Conservation (phyloP, 2,888 invertebrate species). For the Entomobrya proxima region DNA sequence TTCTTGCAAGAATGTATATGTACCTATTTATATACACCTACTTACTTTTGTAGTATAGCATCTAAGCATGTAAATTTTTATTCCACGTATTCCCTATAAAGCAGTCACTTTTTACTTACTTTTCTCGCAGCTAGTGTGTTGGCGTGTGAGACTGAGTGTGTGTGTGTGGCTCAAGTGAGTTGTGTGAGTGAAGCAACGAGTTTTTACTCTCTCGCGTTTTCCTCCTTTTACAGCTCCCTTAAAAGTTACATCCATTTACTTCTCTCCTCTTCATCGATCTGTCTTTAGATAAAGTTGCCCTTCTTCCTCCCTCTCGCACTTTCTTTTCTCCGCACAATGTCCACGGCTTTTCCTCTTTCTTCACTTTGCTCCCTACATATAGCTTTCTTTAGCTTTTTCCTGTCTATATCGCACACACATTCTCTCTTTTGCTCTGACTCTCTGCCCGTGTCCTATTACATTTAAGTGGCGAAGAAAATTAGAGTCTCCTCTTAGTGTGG, state of each 20-base stretch:
- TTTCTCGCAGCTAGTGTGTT: slow-evolving; percentile 8
- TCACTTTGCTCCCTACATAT: neutral
- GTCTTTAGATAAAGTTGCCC: slow-evolving; percentile 74
- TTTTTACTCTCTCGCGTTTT: slow-evolving; percentile 44
- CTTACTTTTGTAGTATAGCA: neutral
- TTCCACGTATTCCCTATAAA: too few species aligned
- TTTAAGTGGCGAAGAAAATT: slow-evolving; percentile 62
- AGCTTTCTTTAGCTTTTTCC: neutral
- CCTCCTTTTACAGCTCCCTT: slow-evolving; percentile 54
- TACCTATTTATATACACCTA: neutral
- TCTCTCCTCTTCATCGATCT: slow-evolving; percentile 76
- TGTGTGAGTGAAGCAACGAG: slow-evolving; percentile 40
- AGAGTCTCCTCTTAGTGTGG: slow-evolving; percentile 44
- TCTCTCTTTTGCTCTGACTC: too few species aligned
- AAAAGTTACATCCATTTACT: slow-evolving; percentile 66
- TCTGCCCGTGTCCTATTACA: slow-evolving; percentile 37
- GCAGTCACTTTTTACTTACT: slow-evolving; percentile 35
- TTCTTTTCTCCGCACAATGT: slow-evolving; percentile 54
- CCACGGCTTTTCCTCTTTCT: slow-evolving; percentile 40
- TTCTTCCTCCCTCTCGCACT: slow-evolving; percentile 57
- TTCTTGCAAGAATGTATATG: too few species aligned
- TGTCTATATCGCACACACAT: too few species aligned
- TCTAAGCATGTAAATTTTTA: neutral
- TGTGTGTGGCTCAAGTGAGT: slow-evolving; percentile 57
- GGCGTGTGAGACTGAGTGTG: neutral